Percentiles rank a stretch among this genome's conserved stretches.
phyloP scores from a whole-genome alignment of 1,140 invertebrate genomes.

The Planococcus citri region DNA sequence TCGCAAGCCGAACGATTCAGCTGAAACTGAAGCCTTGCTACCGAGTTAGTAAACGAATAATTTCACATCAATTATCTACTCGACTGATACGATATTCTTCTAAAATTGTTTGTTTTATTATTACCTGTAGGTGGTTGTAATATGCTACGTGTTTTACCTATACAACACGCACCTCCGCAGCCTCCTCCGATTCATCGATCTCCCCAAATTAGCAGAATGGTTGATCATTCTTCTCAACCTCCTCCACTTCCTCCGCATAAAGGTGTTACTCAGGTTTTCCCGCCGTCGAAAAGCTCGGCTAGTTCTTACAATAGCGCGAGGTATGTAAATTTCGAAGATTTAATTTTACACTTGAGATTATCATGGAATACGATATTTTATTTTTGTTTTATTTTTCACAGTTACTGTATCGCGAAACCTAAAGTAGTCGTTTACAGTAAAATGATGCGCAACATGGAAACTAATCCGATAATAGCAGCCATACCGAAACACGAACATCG shows the following conservation, averaged over 20 bases:
- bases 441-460: not conserved
- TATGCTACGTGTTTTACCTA: not conserved
- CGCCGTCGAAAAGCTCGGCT: constrained; percentile 21
- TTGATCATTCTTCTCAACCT: constrained; percentile 20
- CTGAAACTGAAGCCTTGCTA: constrained; percentile 52
- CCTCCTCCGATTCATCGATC: not conserved
- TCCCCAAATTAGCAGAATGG: constrained; percentile 10
- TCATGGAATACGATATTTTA: not conserved
- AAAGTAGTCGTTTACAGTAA: not conserved
- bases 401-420: not conserved
- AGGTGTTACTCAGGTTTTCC: constrained; percentile 27
- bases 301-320: not conserved
- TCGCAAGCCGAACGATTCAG: constrained; percentile 37
- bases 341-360: not conserved
- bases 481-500: not conserved
- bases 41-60: constrained; percentile 31
- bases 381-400: not conserved
- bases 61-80: not conserved
- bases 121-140: not conserved
- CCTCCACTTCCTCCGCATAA: constrained; percentile 29
- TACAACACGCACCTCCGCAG: not conserved
- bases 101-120: not conserved
- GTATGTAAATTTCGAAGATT: not conserved
- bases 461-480: not conserved
- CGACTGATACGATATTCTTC: not conserved